Evolutionary conservation across 2,888 invertebrate genomes (phyloP), one percentile per base, ranked within the genome.

Genomic region (Drosophila falleni): DNA sequence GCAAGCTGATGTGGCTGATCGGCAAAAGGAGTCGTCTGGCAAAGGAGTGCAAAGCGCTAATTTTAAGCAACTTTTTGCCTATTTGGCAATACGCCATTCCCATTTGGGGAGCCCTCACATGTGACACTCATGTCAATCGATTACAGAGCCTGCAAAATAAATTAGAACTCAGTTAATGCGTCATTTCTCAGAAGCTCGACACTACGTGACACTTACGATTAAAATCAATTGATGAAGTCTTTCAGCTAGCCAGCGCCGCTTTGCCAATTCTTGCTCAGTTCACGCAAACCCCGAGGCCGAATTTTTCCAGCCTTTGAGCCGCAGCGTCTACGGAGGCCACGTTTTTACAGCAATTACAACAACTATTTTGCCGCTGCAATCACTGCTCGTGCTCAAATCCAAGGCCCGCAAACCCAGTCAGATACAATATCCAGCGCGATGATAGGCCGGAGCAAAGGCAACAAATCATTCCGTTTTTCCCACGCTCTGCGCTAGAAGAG

Each of bases 21-120:
- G 31, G 11, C 15, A 11, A 10, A 8, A 29, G 8, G 6, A 49
- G 49, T 15, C 10, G 31, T 0, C 31, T 49, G 16, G 15, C 49
- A 29, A 49, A 51, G 13, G n/a, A 35, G 9, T 50, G 60, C 39
- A 60, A 60, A 33, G 60, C 29, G 0, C 1, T 39, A 6, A 9
- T 41, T 0, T 49, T 0, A 49, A 59, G 13, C 49, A 49, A 19
- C 16, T 59, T 59, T 3, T 41, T 37, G 39, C 59, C 59, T 5
- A 59, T 59, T n/a, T 60, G 59, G 60, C 60, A 60, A 5, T 60
- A 60, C 8, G 50, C 39, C 0, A n/a, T 60, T 4, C 41, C 60
- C 1, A 3, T 33, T 0, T 60, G 59, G 59, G 59, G 23, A 1
- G 35, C 13, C 11, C 35, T 35, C 35, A 35, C 35, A 35, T 13